Evolutionary conservation across 1,140 invertebrate genomes (phyloP).

Genomic region (Octopus sinensis): DNA sequence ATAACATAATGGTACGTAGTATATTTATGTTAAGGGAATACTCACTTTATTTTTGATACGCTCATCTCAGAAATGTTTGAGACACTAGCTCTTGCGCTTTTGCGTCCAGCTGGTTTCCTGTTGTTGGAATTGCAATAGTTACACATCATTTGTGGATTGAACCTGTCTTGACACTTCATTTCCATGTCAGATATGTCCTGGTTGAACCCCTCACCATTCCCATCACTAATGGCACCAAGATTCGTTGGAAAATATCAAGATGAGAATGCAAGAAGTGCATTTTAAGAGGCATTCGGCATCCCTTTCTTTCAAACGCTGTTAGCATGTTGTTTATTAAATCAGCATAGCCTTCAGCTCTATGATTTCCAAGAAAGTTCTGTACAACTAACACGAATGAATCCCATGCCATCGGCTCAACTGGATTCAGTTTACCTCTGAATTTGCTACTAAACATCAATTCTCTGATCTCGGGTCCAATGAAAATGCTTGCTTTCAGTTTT

Average conservation of each 20-base stretch:
- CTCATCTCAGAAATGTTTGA: too few relatives aligned
- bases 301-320: neutral
- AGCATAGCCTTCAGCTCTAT: neutral
- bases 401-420: too few relatives aligned
- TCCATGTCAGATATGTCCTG: slow-evolving; percentile 4
- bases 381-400: slow-evolving; percentile 3
- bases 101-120: too few relatives aligned
- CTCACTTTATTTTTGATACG: too few relatives aligned
- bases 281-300: neutral
- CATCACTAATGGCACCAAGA: neutral
- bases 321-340: neutral
- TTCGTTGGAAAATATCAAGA: neutral
- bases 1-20: too few relatives aligned
- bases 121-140: neutral
- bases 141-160: neutral
- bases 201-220: neutral
- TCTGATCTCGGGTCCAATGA: neutral
- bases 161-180: neutral
- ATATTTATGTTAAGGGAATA: too few relatives aligned
- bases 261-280: neutral
- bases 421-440: neutral
- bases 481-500: too few relatives aligned
- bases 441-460: neutral
- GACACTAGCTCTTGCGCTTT: too few relatives aligned
- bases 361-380: neutral